A percentile compares a stretch with the other conserved stretches of the same genome.
Evolutionary conservation across 2,113 vertebrate species (phyloP).

Genomic region (Chauna torquata): DNA sequence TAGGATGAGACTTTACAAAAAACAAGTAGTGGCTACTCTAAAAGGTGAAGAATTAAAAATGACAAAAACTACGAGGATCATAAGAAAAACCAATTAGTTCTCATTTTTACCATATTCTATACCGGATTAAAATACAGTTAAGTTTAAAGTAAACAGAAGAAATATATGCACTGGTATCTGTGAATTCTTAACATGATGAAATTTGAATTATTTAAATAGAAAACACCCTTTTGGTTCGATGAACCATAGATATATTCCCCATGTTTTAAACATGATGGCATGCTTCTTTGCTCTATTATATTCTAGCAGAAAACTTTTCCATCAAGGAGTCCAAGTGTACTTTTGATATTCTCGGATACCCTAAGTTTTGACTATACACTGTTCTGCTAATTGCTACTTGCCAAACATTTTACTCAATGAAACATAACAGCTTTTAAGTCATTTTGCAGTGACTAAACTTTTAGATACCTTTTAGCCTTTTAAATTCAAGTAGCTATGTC

Average conservation of each 20-base stretch:
- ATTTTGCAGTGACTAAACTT: neutral
- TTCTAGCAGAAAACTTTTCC: neutral
- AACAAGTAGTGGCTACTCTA: neutral
- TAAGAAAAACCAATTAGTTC: neutral
- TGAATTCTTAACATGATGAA: neutral
- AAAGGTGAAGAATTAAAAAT: neutral
- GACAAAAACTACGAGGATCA: neutral
- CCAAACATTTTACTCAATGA: too few relatives aligned
- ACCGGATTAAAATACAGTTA: neutral
- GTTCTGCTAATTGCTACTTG: neutral
- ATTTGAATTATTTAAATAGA: neutral
- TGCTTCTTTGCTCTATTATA: neutral
- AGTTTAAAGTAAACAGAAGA: neutral
- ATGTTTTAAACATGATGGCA: accelerated
- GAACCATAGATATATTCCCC: accelerated
- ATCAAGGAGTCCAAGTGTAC: neutral
- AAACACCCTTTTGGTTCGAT: neutral
- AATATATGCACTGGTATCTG: neutral
- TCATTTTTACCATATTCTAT: neutral
- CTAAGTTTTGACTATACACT: neutral
- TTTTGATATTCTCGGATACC: neutral
- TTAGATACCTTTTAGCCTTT: neutral
- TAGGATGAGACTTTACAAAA: neutral
- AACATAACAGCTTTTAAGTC: neutral
- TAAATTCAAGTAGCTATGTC: neutral